Conservation (phyloP, 2,113 vertebrate genomes). For the Nyctibius bracteatus region DNA sequence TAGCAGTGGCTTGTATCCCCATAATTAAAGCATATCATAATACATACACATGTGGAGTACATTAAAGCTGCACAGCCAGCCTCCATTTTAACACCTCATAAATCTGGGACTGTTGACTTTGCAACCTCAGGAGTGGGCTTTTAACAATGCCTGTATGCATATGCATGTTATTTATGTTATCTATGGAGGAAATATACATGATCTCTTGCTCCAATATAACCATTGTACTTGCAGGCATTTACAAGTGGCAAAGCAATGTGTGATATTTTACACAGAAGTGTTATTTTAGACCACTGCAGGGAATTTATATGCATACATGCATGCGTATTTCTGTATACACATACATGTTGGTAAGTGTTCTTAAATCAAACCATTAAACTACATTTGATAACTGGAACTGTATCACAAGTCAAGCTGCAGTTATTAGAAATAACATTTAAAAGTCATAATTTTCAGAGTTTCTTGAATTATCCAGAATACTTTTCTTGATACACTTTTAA, state of each 20-base stretch:
- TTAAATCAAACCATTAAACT: not conserved
- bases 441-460: not conserved
- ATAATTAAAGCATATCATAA: not conserved
- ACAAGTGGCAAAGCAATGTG: not conserved
- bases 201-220: not conserved
- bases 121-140: not conserved
- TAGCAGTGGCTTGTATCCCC: not conserved
- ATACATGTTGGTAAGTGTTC: accelerated
- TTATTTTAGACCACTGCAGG: not conserved
- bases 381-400: not conserved
- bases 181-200: accelerated
- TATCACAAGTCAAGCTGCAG: not conserved
- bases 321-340: not conserved
- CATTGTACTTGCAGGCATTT: not conserved
- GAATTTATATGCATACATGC: not conserved
- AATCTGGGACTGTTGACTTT: not conserved
- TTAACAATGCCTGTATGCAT: not conserved
- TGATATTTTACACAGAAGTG: not conserved
- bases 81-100: not conserved
- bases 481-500: not conserved
- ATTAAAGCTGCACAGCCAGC: not conserved
- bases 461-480: not conserved
- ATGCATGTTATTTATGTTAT: not conserved
- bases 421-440: not conserved
- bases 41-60: not conserved